Evolutionary conservation across 2,888 invertebrate genomes (phyloP).

Genomic region (Galerucella pusilla): DNA sequence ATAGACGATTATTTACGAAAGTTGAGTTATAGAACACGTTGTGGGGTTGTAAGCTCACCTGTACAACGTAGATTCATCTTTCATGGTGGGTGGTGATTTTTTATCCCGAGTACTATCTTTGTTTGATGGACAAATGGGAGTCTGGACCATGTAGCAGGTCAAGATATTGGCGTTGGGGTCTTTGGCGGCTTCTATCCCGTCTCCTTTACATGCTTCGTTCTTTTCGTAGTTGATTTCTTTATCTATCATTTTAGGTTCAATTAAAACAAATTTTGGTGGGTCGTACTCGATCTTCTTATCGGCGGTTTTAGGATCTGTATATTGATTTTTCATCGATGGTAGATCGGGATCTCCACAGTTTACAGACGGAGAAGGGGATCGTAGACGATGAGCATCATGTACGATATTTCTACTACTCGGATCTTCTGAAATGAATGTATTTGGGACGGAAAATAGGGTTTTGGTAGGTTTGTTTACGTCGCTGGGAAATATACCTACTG

Average conservation of each 20-base stretch:
- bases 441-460: conserved; percentile 38
- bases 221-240: conserved; percentile 12
- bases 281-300: conserved; percentile 10
- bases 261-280: neutral
- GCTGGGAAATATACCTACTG: neutral
- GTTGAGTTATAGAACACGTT: too few relatives aligned
- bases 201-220: neutral
- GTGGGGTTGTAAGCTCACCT: neutral
- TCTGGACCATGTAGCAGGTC: conserved; percentile 9
- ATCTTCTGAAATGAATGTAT: conserved; percentile 36
- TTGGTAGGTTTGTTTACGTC: conserved; percentile 24
- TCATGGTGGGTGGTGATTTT: neutral
- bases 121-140: neutral
- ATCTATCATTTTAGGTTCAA: neutral
- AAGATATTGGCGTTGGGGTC: neutral
- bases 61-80: neutral
- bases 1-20: too few relatives aligned
- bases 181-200: neutral
- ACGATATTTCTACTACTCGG: conserved; percentile 39
- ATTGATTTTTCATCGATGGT: conserved; percentile 6
- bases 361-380: neutral
- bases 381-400: conserved; percentile 23
- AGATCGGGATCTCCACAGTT: neutral
- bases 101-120: neutral
- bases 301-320: conserved; percentile 8